Base-by-base conservation (phyloP, 2,888 invertebrate genomes). In the Cordilura impudica region DNA sequence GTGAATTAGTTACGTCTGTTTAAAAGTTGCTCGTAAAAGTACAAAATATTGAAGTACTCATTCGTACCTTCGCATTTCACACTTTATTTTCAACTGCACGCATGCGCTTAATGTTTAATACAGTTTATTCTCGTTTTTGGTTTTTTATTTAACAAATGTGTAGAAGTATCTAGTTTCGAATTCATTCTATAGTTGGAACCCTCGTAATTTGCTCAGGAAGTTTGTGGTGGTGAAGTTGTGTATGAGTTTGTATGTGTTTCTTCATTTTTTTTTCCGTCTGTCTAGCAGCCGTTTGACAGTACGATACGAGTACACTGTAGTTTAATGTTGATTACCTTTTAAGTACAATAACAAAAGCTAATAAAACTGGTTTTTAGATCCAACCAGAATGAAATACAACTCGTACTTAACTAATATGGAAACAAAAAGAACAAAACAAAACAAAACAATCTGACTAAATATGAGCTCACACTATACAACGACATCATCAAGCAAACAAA, bases 281-380 rank as follows among this genome's bases (percentile, higher is more conserved):
- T 53, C 72, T 63, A 56, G 74, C 70, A 70, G 58, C 69, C 61
- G 49, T 54, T 70, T 43, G 63, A 51, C 56, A 69, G 56, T 70
- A 63, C 35, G 10, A 31, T 31, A 31, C 10, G 31, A 10, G 31
- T 10, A 31, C 47, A 65, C 63, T 56, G 75, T 76, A 63, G 63
- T 51, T 76, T 43, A 70, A 56, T 76, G 69, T 76, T 76, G 63
- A 70, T 70, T 70, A 65, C 69, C 75, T 70, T 76, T 70, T 76
- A 76, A 76, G 75, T 70, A 70, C 69, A 76, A 76, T 65, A 76
- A 70, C 69, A 76, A 76, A 70, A 51, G 54, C 29, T 63, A 63
- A 43, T 47, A 51, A 76, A 76, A 69, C 69, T 43, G 75, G 69
- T 76, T 76, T 76, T 39, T 49, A n/a, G 47, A 60, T 16, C 61